These are phyloP conservation scores for Fistularia tabacaria DNA, from an alignment of 2,797 vertebrate species.

Conservation along the genomic window DNA sequence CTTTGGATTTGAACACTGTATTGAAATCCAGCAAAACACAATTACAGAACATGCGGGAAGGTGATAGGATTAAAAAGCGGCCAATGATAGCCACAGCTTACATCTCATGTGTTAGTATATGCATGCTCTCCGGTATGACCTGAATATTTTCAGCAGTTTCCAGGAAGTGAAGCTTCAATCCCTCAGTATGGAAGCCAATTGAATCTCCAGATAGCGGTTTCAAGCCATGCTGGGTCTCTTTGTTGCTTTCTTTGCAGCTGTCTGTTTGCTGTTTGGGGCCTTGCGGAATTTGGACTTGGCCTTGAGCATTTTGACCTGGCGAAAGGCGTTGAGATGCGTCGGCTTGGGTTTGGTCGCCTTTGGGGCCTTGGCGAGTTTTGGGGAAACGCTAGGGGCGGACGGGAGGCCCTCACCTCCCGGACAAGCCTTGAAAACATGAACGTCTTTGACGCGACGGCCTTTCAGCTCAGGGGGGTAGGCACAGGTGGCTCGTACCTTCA, in stretches of 20 bases:
- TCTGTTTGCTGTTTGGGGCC: constrained; percentile 33
- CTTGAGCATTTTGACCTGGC: constrained; percentile 49
- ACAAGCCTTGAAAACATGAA: constrained; percentile 81
- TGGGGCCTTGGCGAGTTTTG: constrained; percentile 53
- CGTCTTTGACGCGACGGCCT: constrained; percentile 81
- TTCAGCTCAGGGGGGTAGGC: constrained; percentile 77
- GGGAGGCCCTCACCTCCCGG: constrained; percentile 68
- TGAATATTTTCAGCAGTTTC: background rate
- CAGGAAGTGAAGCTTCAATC: background rate
- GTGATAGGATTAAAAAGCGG: background rate
- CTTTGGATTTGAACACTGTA: constrained; percentile 1
- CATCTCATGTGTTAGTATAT: background rate
- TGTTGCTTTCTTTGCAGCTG: constrained; percentile 32
- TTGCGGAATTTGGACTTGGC: constrained; percentile 53
- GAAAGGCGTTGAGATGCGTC: constrained; percentile 44
- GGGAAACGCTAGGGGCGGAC: constrained; percentile 16
- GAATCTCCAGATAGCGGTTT: constrained; percentile 13
- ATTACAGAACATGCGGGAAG: background rate
- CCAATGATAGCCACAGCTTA: constrained; percentile 2
- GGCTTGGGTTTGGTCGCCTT: constrained; percentile 66
- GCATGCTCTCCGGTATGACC: background rate
- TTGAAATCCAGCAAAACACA: constrained; percentile 6
- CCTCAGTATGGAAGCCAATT: background rate
- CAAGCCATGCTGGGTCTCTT: constrained; percentile 49
- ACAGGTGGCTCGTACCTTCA: constrained; percentile 84